Base-by-base conservation (phyloP, 1,140 invertebrate genomes). In the Mactra quadrangularis region DNA sequence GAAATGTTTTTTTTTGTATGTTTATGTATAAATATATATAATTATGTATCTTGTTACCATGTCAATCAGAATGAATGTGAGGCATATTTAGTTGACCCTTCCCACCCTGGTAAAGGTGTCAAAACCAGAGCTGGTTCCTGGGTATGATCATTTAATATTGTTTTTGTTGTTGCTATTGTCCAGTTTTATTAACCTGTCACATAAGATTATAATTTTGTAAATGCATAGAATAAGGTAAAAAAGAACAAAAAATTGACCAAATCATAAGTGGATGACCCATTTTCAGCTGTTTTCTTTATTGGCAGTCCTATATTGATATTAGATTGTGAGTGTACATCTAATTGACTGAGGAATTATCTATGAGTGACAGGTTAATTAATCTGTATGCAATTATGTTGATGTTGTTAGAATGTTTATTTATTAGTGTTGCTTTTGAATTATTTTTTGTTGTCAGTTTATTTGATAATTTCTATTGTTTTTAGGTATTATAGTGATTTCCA, bases 81-180 rank as follows among this genome's bases (percentile, higher is more conserved):
- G 74, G 74, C 59, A 7, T 55, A 45, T n/a, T 29, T 77, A 47
- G 35, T 62, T 77, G 60, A 77, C 59, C 74, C 60, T 35, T 2
- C 41, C 50, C 33, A 77, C 25, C 59, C 74, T 22, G 31, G 19
- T 47, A 77, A 64, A 31, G 74, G 74, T 55, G 74, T 77, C 38
- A 64, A n/a, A 27, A 45, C 64, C 27, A 45, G 74, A 50, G 31
- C 74, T 50, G 47, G 74, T 17, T 77, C 74, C 25, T 45, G n/a
- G 74, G 74, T 77, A 66, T 41, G 41, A 45, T 22, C 25, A n/a
- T n/a, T n/a, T n/a, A n/a, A n/a, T n/a, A n/a, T 22, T 55, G 25
- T 55, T n/a, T 6, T 27, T 22, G 19, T 55, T 27, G 19, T 22
- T 55, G 25, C 25, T 55, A 11, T 47, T 11, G 9, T 47, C 19